Conservation (phyloP, 2,888 invertebrate species). For the Harmothoe impar region DNA sequence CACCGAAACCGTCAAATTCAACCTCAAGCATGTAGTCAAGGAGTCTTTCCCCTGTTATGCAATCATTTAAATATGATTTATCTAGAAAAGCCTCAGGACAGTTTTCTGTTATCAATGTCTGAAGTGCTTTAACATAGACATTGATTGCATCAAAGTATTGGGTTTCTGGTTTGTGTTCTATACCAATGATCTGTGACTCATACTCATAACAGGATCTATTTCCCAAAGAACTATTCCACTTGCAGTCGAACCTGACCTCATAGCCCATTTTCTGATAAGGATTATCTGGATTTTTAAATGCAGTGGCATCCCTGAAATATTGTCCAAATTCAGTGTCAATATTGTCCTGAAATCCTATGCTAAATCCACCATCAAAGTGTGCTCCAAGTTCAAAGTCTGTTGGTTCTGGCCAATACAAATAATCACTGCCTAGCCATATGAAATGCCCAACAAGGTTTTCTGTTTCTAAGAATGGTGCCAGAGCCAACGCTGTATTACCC, state of each 20-base stretch:
- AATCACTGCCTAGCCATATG: background rate
- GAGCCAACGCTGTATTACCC: no score
- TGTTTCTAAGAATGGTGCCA: background rate
- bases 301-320: background rate
- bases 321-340: background rate
- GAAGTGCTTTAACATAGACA: constrained; percentile 74
- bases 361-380: background rate
- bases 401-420: background rate
- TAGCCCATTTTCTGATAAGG: constrained; percentile 53
- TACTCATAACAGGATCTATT: background rate
- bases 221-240: background rate
- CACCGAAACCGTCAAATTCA: constrained; percentile 73
- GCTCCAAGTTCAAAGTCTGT: background rate
- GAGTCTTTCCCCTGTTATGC: constrained; percentile 71
- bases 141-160: constrained; percentile 73
- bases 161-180: background rate
- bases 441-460: background rate
- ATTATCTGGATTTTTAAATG: constrained; percentile 37
- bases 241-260: constrained; percentile 49
- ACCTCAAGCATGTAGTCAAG: constrained; percentile 72
- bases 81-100: constrained; percentile 71
- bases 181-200: background rate
- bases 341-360: background rate
- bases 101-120: constrained; percentile 71
- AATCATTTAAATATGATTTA: constrained; percentile 62